Evolutionary conservation across 2,797 vertebrate genomes (phyloP).

Genomic region (Podarcis lilfordi): DNA sequence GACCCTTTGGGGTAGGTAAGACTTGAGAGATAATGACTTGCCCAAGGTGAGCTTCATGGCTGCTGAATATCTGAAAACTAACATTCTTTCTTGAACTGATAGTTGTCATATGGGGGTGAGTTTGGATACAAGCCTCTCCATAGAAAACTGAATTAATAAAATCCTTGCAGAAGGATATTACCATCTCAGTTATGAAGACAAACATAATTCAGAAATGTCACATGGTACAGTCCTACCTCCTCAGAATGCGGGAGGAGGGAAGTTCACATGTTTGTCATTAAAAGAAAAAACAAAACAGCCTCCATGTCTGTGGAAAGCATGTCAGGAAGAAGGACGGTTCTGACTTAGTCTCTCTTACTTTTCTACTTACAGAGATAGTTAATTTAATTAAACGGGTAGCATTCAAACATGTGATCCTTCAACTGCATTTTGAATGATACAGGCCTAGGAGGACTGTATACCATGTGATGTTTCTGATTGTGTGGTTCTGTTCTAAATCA

Average conservation of each 20-base stretch:
- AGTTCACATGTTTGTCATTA: neutral
- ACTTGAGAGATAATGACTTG: neutral
- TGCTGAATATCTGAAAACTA: neutral
- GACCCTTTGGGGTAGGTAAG: too few relatives aligned
- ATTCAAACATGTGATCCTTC: neutral
- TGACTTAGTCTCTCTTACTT: neutral
- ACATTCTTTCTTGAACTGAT: neutral
- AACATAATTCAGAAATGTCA: neutral
- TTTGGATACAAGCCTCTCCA: neutral
- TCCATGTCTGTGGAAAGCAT: neutral
- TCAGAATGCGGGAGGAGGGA: neutral
- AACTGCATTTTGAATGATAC: neutral
- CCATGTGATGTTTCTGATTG: neutral
- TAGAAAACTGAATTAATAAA: neutral
- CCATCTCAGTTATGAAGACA: neutral
- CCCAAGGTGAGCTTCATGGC: neutral
- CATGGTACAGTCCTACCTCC: neutral
- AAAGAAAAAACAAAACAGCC: neutral
- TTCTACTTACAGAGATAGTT: neutral
- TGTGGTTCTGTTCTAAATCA: neutral
- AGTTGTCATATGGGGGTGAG: neutral
- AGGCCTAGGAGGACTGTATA: neutral
- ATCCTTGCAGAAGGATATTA: neutral
- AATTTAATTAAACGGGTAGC: neutral
- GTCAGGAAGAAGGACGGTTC: neutral